Conservation (phyloP, 1,140 invertebrate species). For the Vanessa atalanta region DNA sequence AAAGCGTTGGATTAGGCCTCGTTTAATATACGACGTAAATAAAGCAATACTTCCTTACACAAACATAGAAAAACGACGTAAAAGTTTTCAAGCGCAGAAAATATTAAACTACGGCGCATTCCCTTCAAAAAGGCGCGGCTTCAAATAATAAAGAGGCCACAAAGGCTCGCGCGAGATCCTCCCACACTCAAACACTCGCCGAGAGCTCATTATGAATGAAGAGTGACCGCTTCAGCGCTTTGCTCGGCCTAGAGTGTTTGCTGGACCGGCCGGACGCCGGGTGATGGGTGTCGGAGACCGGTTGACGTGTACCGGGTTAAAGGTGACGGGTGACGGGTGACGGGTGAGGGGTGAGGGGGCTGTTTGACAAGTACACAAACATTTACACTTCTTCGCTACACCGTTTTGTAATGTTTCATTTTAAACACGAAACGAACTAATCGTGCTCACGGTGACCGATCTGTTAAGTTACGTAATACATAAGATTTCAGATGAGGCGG, state of each 20-base stretch:
- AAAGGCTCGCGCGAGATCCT: neutral
- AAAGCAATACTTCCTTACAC: neutral
- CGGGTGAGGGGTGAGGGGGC: neutral
- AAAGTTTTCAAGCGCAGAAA: neutral
- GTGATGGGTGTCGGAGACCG: neutral
- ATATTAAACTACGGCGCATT: neutral
- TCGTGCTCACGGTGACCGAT: neutral
- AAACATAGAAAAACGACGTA: neutral
- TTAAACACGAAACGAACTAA: neutral
- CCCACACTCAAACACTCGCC: slow-evolving; percentile 6
- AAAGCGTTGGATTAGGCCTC: too few relatives aligned
- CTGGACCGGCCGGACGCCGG: neutral
- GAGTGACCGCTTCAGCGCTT: neutral
- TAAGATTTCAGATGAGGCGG: too few relatives aligned
- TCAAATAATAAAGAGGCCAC: slow-evolving; percentile 9
- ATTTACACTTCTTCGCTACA: neutral
- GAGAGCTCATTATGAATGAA: slow-evolving; percentile 2
- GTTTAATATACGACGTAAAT: too few relatives aligned
- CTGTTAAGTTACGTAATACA: neutral
- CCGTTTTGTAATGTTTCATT: neutral
- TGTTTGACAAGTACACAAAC: neutral
- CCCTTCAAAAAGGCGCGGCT: neutral
- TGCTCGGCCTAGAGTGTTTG: neutral
- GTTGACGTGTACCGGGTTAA: neutral
- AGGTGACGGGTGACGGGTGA: neutral